Evolutionary conservation across 2,113 vertebrate genomes (phyloP).

Genomic region (Morone chrysops): DNA sequence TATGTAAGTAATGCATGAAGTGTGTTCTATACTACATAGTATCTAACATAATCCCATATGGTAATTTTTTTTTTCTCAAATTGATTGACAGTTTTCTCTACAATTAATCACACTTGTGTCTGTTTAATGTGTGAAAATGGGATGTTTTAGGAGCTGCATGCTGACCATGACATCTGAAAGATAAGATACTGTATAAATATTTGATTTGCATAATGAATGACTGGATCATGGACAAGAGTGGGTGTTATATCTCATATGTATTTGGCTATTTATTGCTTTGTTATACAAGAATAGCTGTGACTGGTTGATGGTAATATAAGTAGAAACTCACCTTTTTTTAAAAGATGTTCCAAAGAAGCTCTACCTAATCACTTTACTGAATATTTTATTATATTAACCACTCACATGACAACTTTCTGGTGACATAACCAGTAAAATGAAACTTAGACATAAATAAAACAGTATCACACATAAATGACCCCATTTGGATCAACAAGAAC

Average conservation of each 20-base stretch:
- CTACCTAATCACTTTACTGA: not conserved
- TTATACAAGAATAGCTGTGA: not conserved
- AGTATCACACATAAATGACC: not conserved
- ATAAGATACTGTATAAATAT: not conserved
- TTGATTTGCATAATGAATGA: not conserved
- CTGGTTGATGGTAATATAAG: not conserved
- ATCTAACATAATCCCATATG: not conserved
- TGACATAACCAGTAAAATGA: not conserved
- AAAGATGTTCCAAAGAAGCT: not conserved
- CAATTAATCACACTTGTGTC: not conserved
- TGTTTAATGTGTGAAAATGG: not conserved
- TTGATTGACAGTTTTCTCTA: not conserved
- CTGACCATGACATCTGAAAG: not conserved
- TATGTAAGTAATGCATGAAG: not conserved
- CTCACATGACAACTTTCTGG: not conserved
- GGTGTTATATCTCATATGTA: not conserved
- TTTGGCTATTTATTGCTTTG: slow-evolving; percentile 11
- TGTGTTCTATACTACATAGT: not conserved
- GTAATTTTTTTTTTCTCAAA: not conserved
- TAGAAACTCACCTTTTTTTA: not conserved
- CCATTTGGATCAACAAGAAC: not conserved
- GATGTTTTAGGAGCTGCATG: too few relatives aligned
- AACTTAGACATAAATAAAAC: not conserved
- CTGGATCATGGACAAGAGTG: too few relatives aligned
- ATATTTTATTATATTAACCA: not conserved